phyloP scores from a whole-genome alignment of 2,113 vertebrate species.

The Channa maculata region DNA sequence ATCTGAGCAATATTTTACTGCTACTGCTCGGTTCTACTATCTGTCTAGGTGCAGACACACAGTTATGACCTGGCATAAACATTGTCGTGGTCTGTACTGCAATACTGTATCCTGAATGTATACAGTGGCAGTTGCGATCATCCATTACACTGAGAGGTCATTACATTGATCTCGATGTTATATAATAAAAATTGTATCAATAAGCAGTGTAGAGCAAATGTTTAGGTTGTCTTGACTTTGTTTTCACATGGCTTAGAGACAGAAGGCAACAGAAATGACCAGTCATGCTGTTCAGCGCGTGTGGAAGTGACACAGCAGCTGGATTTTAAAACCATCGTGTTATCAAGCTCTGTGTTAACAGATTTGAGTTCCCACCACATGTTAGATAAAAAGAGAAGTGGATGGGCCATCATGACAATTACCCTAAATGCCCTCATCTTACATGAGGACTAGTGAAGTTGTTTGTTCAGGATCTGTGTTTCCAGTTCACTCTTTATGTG shows the following conservation, averaged over 20 bases:
- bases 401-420: conserved; percentile 11
- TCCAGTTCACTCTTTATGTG: conserved; percentile 52
- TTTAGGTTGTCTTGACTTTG: not conserved
- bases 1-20: conserved; percentile 23
- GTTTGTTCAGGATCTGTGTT: conserved; percentile 44
- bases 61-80: not conserved
- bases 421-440: conserved; percentile 21
- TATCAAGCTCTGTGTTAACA: conserved; percentile 25
- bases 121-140: not conserved
- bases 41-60: conserved; percentile 6
- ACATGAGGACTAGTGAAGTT: conserved; percentile 25
- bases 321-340: conserved; percentile 5
- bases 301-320: conserved; percentile 21
- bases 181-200: not conserved
- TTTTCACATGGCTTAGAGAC: not conserved
- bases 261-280: not conserved
- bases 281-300: not conserved
- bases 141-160: not conserved
- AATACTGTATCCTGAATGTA: not conserved
- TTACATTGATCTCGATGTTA: too few species aligned
- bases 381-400: conserved; percentile 11
- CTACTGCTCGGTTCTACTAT: conserved; percentile 30
- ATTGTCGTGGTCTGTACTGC: too few species aligned
- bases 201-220: not conserved
- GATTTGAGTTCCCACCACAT: conserved; percentile 24